A percentile compares a stretch with the other conserved stretches of the same genome.
Conservation (phyloP, 1,140 invertebrate species). For the Drosophila equinoxialis region DNA sequence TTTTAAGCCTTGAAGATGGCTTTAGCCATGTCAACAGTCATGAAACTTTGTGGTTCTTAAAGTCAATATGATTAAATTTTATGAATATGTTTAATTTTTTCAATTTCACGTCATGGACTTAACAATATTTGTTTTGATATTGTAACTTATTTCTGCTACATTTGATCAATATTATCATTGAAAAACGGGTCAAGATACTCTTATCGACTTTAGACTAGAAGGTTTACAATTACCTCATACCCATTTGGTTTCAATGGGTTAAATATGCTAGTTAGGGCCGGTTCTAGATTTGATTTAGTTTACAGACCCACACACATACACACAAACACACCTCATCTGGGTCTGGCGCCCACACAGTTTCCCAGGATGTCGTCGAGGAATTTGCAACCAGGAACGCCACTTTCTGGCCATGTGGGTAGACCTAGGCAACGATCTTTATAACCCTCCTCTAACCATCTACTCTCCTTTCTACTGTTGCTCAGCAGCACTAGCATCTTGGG, state of each 20-base stretch:
- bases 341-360: constrained; percentile 61
- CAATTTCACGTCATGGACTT: too few relatives aligned
- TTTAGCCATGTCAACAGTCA: too few relatives aligned
- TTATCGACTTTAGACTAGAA: background rate
- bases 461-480: constrained; percentile 6
- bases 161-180: too few relatives aligned
- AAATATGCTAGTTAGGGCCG: constrained; percentile 35
- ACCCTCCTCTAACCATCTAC: constrained; percentile 9
- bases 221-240: background rate
- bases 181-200: too few relatives aligned
- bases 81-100: too few relatives aligned
- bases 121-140: too few relatives aligned
- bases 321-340: constrained; percentile 19
- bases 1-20: too few relatives aligned
- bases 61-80: too few relatives aligned
- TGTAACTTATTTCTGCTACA: too few relatives aligned
- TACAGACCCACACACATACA: constrained; percentile 21
- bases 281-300: constrained; percentile 73
- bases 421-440: background rate
- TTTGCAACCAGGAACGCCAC: constrained; percentile 43
- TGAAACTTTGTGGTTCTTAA: too few relatives aligned
- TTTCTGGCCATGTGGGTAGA: constrained; percentile 61
- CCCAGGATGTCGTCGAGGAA: constrained; percentile 70
- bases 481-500: background rate
- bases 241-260: constrained; percentile 1